Base-by-base conservation (phyloP, 2,113 vertebrate species). In the Rostratula benghalensis region DNA sequence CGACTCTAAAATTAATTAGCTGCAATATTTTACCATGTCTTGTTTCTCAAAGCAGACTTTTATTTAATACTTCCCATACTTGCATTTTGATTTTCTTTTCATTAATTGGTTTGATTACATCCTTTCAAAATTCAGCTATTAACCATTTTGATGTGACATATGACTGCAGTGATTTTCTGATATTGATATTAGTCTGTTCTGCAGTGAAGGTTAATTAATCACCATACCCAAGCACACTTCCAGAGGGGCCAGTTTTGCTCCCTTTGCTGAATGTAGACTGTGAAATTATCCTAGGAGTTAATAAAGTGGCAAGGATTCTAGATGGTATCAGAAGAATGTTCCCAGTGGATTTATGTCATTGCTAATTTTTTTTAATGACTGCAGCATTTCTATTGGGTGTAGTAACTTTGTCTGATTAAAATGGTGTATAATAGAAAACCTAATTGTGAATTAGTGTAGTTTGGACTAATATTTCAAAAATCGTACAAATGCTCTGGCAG, bases 71-170 rank as follows among this genome's bases (percentile, higher is more conserved):
- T 69, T 88, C 31, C 46, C 69, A 51, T 59, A 46, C 63, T 88
- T 71, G 73, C 56, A 77, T 78, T 90, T 96, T 82, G 14, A 68
- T 95, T 96, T 86, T 97, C 75, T 94, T 94, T 95, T 64, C 33
- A 80, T 95, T 97, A 95, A 94, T 93, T 96, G n/a, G 81, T 95
- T 96, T 79, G 63, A 96, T 97, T 94, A 84, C 79, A 79, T 89
- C 48, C 90, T 95, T 94, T 88, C 92, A 89, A 75, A 94, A 95
- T 93, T 69, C 27, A 70, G 37, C 96, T 88, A 87, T 95, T 94
- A 95, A 93, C 87, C 56, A 73, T 59, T 71, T 65, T 94, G 68
- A 67, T 92, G 53, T 92, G 87, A 89, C 89, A 82, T 80, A 67
- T 81, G 85, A 93, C 89, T 96, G 61, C 84, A 81, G 73, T 89